phyloP scores from a whole-genome alignment of 2,113 vertebrate genomes.

The Sitta europaea region DNA sequence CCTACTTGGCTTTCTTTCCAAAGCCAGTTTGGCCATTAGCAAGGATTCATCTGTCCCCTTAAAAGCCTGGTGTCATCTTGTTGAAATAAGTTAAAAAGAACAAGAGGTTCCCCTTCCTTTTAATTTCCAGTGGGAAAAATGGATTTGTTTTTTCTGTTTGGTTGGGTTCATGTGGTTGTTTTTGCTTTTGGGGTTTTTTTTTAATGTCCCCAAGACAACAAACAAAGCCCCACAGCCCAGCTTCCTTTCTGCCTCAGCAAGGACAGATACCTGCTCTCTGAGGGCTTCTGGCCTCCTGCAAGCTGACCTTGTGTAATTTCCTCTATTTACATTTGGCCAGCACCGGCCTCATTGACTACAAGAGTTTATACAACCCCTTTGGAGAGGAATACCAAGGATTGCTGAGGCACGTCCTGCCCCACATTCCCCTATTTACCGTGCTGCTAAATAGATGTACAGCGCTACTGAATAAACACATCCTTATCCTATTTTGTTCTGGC shows the following conservation, averaged over 20 bases:
- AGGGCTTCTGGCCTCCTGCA: background rate
- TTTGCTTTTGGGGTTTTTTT: background rate
- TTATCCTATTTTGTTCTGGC: background rate
- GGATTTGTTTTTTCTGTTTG: background rate
- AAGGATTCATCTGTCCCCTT: background rate
- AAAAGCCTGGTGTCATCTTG: background rate
- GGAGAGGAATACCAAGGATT: background rate
- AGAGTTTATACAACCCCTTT: background rate
- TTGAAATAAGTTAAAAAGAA: background rate
- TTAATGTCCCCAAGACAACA: background rate
- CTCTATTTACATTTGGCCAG: conserved; percentile 20
- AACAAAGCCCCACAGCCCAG: background rate
- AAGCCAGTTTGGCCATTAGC: background rate
- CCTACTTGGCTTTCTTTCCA: conserved; percentile 24
- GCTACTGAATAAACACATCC: background rate
- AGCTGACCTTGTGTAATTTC: conserved; percentile 38
- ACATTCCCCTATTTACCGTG: background rate
- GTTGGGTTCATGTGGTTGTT: background rate
- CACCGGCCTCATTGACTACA: background rate
- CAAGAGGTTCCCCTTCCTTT: background rate
- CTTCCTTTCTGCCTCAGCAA: background rate
- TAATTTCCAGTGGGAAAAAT: background rate
- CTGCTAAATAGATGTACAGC: background rate
- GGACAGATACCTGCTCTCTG: background rate
- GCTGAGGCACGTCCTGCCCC: background rate